Percentiles rank a stretch among this genome's conserved stretches.
phyloP scores from a whole-genome alignment of 2,888 invertebrate species.

The Pristionchus mayeri region DNA sequence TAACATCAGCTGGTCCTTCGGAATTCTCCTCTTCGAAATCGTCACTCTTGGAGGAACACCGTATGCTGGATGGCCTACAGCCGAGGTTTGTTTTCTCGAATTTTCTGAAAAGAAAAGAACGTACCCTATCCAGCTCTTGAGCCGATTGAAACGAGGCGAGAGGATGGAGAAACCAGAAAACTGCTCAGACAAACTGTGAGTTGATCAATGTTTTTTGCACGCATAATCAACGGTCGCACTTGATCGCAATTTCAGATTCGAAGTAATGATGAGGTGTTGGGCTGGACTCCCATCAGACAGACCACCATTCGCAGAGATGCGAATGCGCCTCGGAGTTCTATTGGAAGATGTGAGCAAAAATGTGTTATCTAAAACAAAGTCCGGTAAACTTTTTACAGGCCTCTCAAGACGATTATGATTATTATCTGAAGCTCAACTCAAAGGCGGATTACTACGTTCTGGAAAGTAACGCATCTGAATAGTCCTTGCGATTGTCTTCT shows the following conservation, averaged over 20 bases:
- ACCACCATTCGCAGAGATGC: not conserved
- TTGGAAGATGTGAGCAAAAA: constrained; percentile 5
- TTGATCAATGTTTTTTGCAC: no score
- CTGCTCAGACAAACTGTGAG: not conserved
- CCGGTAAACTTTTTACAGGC: no score
- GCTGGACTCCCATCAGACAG: not conserved
- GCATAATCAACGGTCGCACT: not conserved
- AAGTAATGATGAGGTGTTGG: not conserved
- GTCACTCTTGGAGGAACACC: constrained; percentile 37
- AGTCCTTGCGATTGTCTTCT: no score
- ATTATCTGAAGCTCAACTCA: constrained; percentile 13
- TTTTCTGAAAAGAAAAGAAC: no score
- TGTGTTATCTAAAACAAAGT: not conserved
- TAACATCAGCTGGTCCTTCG: constrained; percentile 27
- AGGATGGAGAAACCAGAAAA: not conserved
- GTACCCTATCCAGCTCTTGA: not conserved
- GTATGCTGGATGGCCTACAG: constrained; percentile 15
- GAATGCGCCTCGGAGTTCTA: not conserved
- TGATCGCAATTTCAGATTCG: not conserved
- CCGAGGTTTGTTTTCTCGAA: constrained; percentile 2
- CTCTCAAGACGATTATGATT: not conserved
- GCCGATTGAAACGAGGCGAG: constrained; percentile 9
- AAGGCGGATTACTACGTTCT: not conserved
- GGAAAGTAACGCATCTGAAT: not conserved
- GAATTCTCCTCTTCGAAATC: constrained; percentile 25